A percentile compares a stretch with the other conserved stretches of the same genome.
Evolutionary conservation across 2,113 vertebrate species (phyloP).

Genomic region (Pteronura brasiliensis): DNA sequence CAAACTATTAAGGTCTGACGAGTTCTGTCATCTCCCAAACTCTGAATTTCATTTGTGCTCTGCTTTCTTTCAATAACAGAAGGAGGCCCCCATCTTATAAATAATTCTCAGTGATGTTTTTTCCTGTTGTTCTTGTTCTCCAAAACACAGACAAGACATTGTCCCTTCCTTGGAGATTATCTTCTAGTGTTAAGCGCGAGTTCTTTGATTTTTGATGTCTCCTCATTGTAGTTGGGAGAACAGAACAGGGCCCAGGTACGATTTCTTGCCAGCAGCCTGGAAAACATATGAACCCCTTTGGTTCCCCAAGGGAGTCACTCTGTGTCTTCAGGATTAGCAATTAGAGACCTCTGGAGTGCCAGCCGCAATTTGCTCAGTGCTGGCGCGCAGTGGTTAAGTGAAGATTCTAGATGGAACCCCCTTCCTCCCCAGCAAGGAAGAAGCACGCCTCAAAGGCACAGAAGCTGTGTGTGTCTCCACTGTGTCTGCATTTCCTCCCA

Average conservation of each 20-base stretch:
- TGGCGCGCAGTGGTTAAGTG: fast-evolving
- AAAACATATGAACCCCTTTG: neutral
- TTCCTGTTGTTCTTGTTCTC: neutral
- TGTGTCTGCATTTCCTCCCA: neutral
- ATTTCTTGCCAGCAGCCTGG: neutral
- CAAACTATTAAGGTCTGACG: neutral
- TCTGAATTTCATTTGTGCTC: neutral
- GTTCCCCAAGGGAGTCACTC: neutral
- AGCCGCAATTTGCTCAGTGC: neutral
- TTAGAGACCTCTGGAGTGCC: neutral
- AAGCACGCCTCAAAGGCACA: neutral
- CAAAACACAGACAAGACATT: neutral
- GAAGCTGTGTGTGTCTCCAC: neutral
- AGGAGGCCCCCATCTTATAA: neutral
- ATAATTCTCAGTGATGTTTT: neutral
- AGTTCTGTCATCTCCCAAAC: neutral
- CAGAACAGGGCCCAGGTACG: neutral
- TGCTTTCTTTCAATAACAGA: neutral
- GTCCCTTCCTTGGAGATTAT: neutral
- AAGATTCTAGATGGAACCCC: neutral
- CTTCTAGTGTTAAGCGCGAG: neutral
- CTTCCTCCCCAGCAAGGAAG: neutral
- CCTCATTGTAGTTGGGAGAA: neutral
- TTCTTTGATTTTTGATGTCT: neutral
- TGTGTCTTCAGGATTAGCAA: neutral